Evolutionary conservation across 2,888 invertebrate genomes (phyloP).

Genomic region (Tipula vernalis): DNA sequence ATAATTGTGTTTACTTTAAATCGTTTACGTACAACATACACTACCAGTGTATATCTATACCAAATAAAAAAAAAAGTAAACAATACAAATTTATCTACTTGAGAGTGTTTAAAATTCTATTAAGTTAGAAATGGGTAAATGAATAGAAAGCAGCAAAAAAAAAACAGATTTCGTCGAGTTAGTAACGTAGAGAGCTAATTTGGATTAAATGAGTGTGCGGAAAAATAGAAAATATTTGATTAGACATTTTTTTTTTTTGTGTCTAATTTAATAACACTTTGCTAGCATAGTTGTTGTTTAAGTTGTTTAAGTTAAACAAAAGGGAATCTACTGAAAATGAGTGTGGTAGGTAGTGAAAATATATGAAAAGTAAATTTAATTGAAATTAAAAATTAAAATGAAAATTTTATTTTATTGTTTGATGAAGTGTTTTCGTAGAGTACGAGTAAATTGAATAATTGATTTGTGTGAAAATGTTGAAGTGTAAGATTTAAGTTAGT

Average conservation of each 20-base stretch:
- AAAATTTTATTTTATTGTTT: not conserved
- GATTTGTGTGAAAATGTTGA: not conserved
- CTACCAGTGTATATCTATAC: not conserved
- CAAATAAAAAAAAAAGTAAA: not conserved
- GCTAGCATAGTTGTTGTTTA: not conserved
- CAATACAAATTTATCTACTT: not conserved
- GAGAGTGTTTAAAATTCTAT: conserved; percentile 4
- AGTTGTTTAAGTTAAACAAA: not conserved
- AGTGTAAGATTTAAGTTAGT: not conserved
- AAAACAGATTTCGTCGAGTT: not conserved
- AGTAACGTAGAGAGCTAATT: not conserved
- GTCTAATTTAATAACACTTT: not conserved
- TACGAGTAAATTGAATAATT: not conserved
- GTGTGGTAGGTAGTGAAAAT: not conserved
- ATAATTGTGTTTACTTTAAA: not conserved
- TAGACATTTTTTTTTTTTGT: not conserved
- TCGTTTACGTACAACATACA: not conserved
- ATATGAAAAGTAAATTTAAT: not conserved
- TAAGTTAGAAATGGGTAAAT: not conserved
- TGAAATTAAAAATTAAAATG: not conserved
- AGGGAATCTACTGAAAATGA: not conserved
- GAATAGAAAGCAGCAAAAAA: not conserved
- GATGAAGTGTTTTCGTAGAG: not conserved
- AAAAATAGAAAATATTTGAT: not conserved
- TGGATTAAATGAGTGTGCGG: not conserved